Conservation (phyloP, 2,888 invertebrate genomes). For the Stenolophus ochropezus region DNA sequence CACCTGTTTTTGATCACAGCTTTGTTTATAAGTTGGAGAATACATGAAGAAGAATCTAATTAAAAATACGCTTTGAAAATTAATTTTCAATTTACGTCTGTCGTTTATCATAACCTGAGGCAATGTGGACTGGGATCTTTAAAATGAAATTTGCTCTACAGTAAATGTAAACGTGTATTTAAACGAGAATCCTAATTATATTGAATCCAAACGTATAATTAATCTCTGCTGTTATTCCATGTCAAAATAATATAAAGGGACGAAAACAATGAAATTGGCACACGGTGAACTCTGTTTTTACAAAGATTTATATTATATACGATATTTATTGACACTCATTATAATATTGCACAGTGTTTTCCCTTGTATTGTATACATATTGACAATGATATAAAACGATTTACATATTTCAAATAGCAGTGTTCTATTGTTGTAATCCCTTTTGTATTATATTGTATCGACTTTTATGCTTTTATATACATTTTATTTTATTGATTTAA, state of each 20-base stretch:
- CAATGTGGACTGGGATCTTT: conserved; percentile 9
- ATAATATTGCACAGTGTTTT: not conserved
- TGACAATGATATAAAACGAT: too few species aligned
- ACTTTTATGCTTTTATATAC: too few species aligned
- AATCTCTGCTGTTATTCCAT: conserved; percentile 13
- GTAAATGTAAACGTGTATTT: conserved; percentile 1
- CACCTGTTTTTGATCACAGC: not conserved
- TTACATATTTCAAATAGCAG: too few species aligned
- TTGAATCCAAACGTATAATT: conserved; percentile 17
- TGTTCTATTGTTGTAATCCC: too few species aligned
- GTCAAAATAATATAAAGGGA: not conserved
- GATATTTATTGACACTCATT: not conserved
- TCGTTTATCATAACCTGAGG: conserved; percentile 4
- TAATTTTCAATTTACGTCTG: conserved; percentile 12
- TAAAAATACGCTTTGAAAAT: conserved; percentile 2
- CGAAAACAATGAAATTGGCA: not conserved
- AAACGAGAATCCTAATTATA: conserved; percentile 17
- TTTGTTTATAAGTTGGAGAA: not conserved
- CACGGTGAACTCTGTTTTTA: not conserved
- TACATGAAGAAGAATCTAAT: not conserved
- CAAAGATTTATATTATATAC: not conserved
- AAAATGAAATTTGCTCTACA: conserved; percentile 24
- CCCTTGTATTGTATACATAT: too few species aligned
- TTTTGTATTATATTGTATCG: too few species aligned
- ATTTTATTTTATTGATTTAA: too few species aligned